phyloP scores from a whole-genome alignment of 2,888 invertebrate genomes.

The Laspeyria flexula region DNA sequence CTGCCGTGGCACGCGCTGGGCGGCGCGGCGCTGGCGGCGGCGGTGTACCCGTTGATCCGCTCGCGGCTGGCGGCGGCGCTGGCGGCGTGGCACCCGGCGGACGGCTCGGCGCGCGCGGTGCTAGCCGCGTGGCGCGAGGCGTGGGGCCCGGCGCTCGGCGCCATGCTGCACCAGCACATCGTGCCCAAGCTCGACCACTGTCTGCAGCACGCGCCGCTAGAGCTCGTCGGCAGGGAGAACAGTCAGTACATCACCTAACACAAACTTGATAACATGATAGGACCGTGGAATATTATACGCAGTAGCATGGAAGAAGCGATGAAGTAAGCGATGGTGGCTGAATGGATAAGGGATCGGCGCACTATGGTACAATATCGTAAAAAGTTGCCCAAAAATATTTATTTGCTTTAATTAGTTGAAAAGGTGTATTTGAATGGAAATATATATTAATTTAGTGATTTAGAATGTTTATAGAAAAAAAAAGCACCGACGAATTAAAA shows the following conservation, averaged over 20 bases:
- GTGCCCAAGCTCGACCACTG: constrained; percentile 94
- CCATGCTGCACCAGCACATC: constrained; percentile 93
- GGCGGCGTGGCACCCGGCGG: constrained; percentile 97
- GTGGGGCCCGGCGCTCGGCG: constrained; percentile 83
- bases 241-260: constrained; percentile 59
- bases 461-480: no score
- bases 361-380: no score
- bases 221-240: constrained; percentile 70
- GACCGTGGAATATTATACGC: no score
- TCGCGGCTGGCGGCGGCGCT: constrained; percentile 96
- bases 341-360: no score
- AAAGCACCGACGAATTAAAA: no score
- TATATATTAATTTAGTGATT: no score
- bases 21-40: constrained; percentile 81
- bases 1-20: constrained; percentile 94
- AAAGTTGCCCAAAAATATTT: no score
- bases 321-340: no score
- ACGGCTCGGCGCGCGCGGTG: constrained; percentile 96
- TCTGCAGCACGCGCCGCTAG: constrained; percentile 81
- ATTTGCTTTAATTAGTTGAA: no score
- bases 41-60: constrained; percentile 95
- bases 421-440: no score
- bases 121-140: constrained; percentile 94
- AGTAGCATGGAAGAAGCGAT: no score
- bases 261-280: no score